Percentiles rank a stretch among this genome's conserved stretches.
Evolutionary conservation across 2,797 vertebrate genomes (phyloP).

Genomic region (Galagoides demidoff): DNA sequence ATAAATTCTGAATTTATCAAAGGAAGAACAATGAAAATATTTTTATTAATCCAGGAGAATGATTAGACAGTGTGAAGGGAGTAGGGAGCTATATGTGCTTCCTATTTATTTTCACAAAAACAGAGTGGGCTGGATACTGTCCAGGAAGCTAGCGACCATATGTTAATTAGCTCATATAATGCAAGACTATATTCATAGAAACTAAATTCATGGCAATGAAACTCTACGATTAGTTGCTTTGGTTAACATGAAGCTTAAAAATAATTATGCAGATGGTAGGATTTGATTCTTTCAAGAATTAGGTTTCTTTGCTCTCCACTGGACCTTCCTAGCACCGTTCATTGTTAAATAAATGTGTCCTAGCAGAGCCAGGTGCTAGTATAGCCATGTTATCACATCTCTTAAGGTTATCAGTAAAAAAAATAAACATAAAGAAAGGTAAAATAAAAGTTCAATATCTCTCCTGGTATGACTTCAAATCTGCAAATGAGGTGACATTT

Average conservation of each 20-base stretch:
- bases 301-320: neutral
- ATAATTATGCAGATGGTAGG: neutral
- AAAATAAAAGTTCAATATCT: neutral
- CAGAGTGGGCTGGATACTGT: neutral
- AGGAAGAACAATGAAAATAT: neutral
- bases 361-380: neutral
- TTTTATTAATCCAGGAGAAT: conserved; percentile 31
- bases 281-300: neutral
- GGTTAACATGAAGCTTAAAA: neutral
- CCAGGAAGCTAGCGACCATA: conserved; percentile 21
- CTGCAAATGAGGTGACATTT: neutral
- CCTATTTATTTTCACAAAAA: conserved; percentile 48
- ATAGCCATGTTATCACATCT: neutral
- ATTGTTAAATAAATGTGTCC: neutral
- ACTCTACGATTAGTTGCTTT: conserved; percentile 24
- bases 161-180: conserved; percentile 39
- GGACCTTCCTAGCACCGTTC: neutral
- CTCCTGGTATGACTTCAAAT: neutral
- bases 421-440: neutral
- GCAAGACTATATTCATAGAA: conserved; percentile 37
- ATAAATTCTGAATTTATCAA: conserved; percentile 18
- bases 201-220: conserved; percentile 25
- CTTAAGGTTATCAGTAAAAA: neutral
- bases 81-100: neutral
- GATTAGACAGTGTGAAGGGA: neutral